Conservation (phyloP, 2,797 vertebrate species). For the Falco biarmicus region DNA sequence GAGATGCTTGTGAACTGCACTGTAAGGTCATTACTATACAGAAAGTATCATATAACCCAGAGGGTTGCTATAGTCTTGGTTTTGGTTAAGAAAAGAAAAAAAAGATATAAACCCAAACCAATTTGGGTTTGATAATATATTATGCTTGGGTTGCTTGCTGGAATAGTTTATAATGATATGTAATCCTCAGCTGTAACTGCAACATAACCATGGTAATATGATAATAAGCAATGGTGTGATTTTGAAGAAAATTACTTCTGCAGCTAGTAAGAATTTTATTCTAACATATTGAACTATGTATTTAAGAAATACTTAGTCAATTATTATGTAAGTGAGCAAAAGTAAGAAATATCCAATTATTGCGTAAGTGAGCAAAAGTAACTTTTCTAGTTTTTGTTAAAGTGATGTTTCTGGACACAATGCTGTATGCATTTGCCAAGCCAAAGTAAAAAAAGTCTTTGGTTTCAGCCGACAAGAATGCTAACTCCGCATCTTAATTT, state of each 20-base stretch:
- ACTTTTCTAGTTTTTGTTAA: neutral
- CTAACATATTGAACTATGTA: neutral
- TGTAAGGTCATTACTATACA: neutral
- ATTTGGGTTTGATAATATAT: neutral
- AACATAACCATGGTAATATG: neutral
- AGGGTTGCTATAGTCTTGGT: neutral
- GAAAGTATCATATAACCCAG: neutral
- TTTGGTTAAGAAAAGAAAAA: neutral
- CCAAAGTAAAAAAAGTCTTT: neutral
- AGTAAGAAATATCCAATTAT: neutral
- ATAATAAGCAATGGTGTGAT: neutral
- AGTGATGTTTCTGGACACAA: neutral
- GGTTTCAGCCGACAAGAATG: neutral
- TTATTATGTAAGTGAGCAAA: neutral
- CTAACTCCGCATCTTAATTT: neutral
- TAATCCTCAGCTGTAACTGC: neutral
- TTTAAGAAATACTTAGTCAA: neutral
- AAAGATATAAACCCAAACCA: accelerated
- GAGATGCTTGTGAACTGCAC: neutral
- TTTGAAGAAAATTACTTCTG: neutral
- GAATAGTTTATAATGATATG: neutral
- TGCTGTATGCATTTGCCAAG: neutral
- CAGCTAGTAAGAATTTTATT: neutral
- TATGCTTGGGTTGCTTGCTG: neutral
- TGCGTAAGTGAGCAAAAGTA: neutral